These are phyloP conservation scores for Smithornis capensis DNA, from an alignment of 2,113 vertebrate genomes.

Conservation along the genomic window DNA sequence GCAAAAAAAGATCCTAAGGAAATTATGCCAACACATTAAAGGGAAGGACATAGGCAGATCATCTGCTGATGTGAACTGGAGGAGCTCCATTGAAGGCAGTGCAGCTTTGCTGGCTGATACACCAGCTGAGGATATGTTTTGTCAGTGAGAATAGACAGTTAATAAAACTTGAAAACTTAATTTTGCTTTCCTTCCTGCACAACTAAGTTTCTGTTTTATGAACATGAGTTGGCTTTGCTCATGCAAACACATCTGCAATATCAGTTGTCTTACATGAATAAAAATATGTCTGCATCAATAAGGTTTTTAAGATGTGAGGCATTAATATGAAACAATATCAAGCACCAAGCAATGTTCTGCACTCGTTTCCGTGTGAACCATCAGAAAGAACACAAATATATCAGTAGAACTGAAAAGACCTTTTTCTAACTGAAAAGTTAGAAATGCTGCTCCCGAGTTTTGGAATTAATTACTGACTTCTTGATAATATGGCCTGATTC, in stretches of 20 bases:
- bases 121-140: background rate
- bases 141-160: background rate
- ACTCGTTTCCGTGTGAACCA: background rate
- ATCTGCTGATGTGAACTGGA: background rate
- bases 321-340: background rate
- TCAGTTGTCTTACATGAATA: background rate
- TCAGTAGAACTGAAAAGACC: background rate
- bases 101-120: background rate
- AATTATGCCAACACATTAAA: background rate
- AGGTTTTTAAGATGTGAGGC: background rate
- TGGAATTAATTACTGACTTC: slow-evolving; percentile 20
- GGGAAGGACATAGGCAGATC: background rate
- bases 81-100: background rate
- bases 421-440: too few relatives aligned
- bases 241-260: background rate
- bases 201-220: background rate
- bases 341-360: background rate
- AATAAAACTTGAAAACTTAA: slow-evolving; percentile 5
- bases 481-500: background rate
- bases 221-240: background rate
- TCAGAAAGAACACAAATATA: background rate
- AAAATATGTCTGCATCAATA: background rate
- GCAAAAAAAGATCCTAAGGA: background rate
- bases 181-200: background rate
- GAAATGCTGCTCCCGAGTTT: background rate